A percentile compares a stretch with the other conserved stretches of the same genome.
phyloP scores from a whole-genome alignment of 1,140 invertebrate species.

The Papilio polytes region DNA sequence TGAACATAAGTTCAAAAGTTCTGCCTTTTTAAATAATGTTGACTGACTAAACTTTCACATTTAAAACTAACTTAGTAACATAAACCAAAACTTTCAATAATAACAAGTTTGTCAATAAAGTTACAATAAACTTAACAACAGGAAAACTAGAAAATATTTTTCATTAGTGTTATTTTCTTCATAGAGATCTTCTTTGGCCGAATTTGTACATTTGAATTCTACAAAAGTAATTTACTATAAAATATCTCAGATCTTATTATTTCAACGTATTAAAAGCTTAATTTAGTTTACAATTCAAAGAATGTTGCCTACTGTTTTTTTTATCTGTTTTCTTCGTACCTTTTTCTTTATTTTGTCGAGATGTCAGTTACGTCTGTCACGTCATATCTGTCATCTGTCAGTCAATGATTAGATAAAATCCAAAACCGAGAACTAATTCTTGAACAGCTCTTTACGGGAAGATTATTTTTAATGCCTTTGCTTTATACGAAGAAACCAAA shows the following conservation, averaged over 20 bases:
- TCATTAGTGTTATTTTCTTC: too few relatives aligned
- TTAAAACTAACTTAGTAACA: too few relatives aligned
- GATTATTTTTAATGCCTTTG: not conserved
- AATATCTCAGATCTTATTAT: not conserved
- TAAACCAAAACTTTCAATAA: too few relatives aligned
- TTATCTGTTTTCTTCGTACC: not conserved
- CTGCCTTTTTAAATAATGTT: too few relatives aligned
- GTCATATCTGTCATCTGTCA: not conserved
- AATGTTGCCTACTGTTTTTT: not conserved
- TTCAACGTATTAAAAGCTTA: not conserved
- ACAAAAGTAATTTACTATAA: not conserved
- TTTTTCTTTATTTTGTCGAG: too few relatives aligned
- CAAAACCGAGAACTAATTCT: not conserved
- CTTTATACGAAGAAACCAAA: not conserved
- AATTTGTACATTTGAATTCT: too few relatives aligned
- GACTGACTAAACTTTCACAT: too few relatives aligned
- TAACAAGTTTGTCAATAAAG: too few relatives aligned
- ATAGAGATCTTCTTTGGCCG: too few relatives aligned
- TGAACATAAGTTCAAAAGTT: not conserved
- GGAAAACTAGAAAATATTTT: too few relatives aligned
- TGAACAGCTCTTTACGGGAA: not conserved
- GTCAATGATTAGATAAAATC: constrained; percentile 34
- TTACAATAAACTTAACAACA: too few relatives aligned
- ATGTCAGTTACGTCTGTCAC: constrained; percentile 11
- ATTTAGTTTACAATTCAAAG: not conserved